Conservation (phyloP, 1,140 invertebrate genomes). For the Diorhabda carinulata region DNA sequence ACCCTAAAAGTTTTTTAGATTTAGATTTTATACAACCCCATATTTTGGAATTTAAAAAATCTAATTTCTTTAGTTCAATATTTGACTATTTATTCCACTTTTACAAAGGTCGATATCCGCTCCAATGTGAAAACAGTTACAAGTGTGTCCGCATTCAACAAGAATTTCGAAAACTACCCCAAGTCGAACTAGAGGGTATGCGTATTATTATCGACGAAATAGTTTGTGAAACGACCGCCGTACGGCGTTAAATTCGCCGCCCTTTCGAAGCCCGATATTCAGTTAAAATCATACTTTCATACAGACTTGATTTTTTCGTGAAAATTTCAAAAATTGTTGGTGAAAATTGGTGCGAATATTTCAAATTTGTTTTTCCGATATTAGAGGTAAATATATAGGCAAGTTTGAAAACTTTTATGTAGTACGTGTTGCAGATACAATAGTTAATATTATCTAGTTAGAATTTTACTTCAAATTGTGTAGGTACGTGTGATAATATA, state of each 20-base stretch:
- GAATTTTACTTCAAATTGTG: too few species aligned
- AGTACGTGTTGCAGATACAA: not conserved
- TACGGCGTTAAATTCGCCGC: constrained; percentile 26
- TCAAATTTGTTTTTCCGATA: not conserved
- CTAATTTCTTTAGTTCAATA: too few species aligned
- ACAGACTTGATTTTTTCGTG: not conserved
- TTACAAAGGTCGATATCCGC: too few species aligned
- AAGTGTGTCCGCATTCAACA: constrained; percentile 2
- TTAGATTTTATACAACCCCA: too few species aligned
- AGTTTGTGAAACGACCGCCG: constrained; percentile 21
- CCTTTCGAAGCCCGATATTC: constrained; percentile 27
- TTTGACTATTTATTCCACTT: too few species aligned
- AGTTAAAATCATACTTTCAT: constrained; percentile 12
- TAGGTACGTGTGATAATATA: too few species aligned
- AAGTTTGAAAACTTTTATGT: not conserved
- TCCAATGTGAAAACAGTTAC: not conserved
- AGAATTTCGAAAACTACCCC: constrained; percentile 1
- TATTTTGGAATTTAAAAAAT: too few species aligned
- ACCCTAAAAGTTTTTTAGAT: too few species aligned
- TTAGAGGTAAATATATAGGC: not conserved
- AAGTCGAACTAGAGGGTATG: constrained; percentile 21
- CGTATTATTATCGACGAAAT: constrained; percentile 26
- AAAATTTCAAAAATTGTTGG: not conserved
- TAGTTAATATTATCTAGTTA: not conserved
- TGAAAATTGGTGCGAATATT: not conserved